Evolutionary conservation across 2,113 vertebrate genomes (phyloP).

Genomic region (Percopsis transmontana): DNA sequence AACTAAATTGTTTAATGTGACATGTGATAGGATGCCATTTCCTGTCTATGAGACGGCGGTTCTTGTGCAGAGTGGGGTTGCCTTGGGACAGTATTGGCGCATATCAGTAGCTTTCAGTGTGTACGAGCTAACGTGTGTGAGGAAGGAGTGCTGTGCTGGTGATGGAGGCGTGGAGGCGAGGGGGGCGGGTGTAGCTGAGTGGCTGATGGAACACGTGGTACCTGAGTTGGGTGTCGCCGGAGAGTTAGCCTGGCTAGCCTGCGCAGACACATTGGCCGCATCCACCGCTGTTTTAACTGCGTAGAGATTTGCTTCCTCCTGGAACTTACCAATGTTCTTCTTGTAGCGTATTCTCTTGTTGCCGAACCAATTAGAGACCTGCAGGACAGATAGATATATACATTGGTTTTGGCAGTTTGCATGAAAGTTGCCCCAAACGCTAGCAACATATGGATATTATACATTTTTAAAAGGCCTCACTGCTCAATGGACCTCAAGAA

Average conservation of each 20-base stretch:
- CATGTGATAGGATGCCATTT: not conserved
- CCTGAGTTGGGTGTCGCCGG: slow-evolving; percentile 85
- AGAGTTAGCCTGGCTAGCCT: slow-evolving; percentile 85
- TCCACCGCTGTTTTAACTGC: slow-evolving; percentile 85
- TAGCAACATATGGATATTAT: slow-evolving; percentile 1
- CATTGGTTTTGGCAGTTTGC: not conserved
- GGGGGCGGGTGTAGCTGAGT: slow-evolving; percentile 10
- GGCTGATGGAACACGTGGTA: slow-evolving; percentile 51
- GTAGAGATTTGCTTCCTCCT: slow-evolving; percentile 89
- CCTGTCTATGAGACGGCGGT: not conserved
- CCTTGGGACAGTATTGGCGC: slow-evolving; percentile 9
- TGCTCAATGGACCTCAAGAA: not conserved
- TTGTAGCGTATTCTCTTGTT: slow-evolving; percentile 94
- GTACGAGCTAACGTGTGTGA: not conserved
- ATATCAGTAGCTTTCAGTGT: not conserved
- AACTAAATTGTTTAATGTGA: not conserved
- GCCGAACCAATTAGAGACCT: slow-evolving; percentile 94
- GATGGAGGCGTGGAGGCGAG: not conserved
- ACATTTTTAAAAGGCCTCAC: not conserved
- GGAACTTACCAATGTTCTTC: slow-evolving; percentile 92
- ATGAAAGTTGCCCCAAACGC: no score
- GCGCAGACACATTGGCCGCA: slow-evolving; percentile 80
- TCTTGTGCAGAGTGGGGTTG: not conserved
- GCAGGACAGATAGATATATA: slow-evolving; percentile 15
- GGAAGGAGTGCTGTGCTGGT: not conserved